These are phyloP conservation scores for Cyanistes caeruleus DNA, from an alignment of 2,113 vertebrate genomes.

Conservation along the genomic window DNA sequence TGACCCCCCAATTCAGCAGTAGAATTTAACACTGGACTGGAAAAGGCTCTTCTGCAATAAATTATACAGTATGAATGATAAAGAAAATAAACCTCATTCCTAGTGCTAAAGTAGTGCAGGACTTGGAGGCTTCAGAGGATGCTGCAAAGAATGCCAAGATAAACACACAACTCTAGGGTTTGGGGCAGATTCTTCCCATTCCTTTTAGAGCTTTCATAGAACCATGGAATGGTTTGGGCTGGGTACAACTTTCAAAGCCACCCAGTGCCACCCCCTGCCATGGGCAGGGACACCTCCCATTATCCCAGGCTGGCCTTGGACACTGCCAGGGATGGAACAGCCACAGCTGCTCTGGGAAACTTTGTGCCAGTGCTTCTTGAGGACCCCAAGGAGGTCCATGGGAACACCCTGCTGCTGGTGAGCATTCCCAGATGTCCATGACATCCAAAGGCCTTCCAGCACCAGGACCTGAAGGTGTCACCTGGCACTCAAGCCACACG, in stretches of 20 bases:
- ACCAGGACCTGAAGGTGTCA: neutral
- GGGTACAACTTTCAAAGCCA: neutral
- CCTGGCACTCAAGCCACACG: neutral
- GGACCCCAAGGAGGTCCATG: fast-evolving
- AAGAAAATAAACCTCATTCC: neutral
- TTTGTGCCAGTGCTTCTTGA: neutral
- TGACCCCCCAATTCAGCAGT: neutral
- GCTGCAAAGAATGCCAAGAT: neutral
- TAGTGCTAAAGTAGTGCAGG: neutral
- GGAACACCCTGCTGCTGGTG: neutral
- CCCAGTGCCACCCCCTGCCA: too few species aligned
- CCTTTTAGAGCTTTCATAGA: neutral
- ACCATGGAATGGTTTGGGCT: neutral
- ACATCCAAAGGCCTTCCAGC: neutral
- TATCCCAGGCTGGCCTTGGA: fast-evolving
- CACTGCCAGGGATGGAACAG: neutral
- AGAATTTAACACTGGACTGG: neutral
- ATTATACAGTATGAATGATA: neutral
- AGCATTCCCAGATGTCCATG: neutral
- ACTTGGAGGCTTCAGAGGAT: neutral
- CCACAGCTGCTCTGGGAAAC: neutral
- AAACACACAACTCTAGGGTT: neutral
- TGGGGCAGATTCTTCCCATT: neutral
- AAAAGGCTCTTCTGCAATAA: neutral
- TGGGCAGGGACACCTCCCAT: neutral